Conservation (phyloP, 2,797 vertebrate species). For the Tangara arthus region DNA sequence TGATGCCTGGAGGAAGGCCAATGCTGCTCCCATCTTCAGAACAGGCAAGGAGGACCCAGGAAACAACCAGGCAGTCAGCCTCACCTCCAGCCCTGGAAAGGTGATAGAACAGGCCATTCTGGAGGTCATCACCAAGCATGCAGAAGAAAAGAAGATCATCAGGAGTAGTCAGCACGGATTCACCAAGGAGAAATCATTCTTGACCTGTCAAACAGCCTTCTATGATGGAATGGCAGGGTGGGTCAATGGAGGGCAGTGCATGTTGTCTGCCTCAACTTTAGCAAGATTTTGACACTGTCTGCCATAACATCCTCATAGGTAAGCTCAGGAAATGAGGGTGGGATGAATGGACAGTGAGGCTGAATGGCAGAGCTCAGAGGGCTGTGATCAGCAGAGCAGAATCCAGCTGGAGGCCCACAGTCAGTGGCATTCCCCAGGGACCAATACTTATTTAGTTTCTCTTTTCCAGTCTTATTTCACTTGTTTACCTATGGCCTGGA, state of each 20-base stretch:
- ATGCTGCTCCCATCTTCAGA: neutral
- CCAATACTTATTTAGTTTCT: neutral
- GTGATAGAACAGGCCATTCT: neutral
- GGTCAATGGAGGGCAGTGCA: neutral
- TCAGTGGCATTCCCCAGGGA: neutral
- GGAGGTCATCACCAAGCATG: neutral
- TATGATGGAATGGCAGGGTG: too few species aligned
- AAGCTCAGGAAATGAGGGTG: neutral
- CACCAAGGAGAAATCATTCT: neutral
- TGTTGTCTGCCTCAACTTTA: accelerated
- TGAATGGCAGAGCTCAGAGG: neutral
- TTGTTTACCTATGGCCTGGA: neutral
- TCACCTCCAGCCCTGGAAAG: neutral
- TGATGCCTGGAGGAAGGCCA: neutral
- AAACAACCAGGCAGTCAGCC: neutral
- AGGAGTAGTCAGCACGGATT: neutral
- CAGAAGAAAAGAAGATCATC: neutral
- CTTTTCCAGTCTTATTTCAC: neutral
- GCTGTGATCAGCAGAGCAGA: neutral
- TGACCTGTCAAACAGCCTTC: neutral
- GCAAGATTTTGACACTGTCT: neutral
- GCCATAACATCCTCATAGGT: too few species aligned
- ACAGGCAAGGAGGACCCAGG: neutral
- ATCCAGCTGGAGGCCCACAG: neutral
- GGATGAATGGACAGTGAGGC: neutral